These are phyloP conservation scores for Protobothrops flavoviridis DNA, from an alignment of 2,113 vertebrate genomes.

Conservation along the genomic window DNA sequence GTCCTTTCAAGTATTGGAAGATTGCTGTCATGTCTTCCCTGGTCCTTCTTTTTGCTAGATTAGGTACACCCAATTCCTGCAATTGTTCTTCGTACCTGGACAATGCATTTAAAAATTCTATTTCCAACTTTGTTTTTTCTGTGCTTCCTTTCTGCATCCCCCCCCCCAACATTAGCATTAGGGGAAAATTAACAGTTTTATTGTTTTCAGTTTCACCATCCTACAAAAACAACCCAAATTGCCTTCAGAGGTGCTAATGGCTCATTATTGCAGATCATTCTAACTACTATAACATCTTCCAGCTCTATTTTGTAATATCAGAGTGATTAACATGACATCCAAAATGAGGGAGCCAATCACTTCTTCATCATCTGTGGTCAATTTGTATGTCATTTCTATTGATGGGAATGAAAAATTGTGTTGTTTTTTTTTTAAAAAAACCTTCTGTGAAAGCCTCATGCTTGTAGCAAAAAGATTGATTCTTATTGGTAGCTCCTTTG, in stretches of 20 bases:
- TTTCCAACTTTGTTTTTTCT: slow-evolving; percentile 34
- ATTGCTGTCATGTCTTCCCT: too few relatives aligned
- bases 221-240: not conserved
- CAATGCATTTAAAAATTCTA: not conserved
- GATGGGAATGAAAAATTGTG: not conserved
- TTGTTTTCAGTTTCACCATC: not conserved
- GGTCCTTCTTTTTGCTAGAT: too few relatives aligned
- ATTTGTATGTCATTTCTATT: not conserved
- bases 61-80: too few relatives aligned
- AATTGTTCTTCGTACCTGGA: not conserved
- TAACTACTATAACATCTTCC: not conserved
- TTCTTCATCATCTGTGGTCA: not conserved
- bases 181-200: not conserved
- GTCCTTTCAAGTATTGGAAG: too few relatives aligned
- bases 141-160: slow-evolving; percentile 35
- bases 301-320: not conserved
- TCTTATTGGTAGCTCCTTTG: too few relatives aligned
- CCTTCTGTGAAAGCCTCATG: too few relatives aligned
- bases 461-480: not conserved
- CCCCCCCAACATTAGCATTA: slow-evolving; percentile 20
- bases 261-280: not conserved
- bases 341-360: not conserved
- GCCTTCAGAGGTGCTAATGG: not conserved
- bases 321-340: not conserved
- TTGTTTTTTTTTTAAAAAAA: too few relatives aligned